Evolutionary conservation across 2,113 vertebrate genomes (phyloP).

Genomic region (Sigmodon hispidus): DNA sequence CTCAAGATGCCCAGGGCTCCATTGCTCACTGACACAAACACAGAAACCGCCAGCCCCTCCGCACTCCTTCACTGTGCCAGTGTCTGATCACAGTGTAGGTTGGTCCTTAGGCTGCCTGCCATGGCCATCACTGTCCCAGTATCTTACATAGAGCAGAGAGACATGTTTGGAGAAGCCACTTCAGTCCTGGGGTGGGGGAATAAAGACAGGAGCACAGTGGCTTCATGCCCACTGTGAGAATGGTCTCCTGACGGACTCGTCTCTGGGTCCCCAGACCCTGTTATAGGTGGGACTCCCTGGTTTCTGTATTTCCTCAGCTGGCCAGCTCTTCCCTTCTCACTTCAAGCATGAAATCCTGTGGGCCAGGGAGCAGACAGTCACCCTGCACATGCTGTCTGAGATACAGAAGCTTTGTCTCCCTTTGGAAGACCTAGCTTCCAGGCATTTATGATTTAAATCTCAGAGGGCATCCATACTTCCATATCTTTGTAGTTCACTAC

Average conservation of each 20-base stretch:
- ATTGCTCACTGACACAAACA: neutral
- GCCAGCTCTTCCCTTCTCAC: neutral
- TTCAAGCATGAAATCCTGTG: neutral
- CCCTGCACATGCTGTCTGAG: neutral
- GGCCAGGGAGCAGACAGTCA: neutral
- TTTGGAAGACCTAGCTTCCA: neutral
- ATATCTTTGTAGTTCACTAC: neutral
- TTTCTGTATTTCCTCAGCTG: neutral
- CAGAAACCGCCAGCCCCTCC: neutral
- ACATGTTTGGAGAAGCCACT: neutral
- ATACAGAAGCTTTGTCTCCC: neutral
- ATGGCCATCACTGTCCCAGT: neutral
- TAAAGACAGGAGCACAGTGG: neutral
- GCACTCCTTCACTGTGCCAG: neutral
- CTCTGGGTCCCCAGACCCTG: neutral
- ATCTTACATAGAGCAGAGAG: neutral
- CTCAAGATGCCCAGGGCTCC: neutral
- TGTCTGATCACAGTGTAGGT: neutral
- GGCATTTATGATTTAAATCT: neutral
- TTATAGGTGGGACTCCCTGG: neutral
- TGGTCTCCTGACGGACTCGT: neutral
- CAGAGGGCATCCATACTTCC: neutral
- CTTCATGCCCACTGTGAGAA: neutral
- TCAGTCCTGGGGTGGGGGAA: neutral
- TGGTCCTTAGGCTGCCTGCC: neutral